phyloP scores from a whole-genome alignment of 2,113 vertebrate species.

The Sander lucioperca region DNA sequence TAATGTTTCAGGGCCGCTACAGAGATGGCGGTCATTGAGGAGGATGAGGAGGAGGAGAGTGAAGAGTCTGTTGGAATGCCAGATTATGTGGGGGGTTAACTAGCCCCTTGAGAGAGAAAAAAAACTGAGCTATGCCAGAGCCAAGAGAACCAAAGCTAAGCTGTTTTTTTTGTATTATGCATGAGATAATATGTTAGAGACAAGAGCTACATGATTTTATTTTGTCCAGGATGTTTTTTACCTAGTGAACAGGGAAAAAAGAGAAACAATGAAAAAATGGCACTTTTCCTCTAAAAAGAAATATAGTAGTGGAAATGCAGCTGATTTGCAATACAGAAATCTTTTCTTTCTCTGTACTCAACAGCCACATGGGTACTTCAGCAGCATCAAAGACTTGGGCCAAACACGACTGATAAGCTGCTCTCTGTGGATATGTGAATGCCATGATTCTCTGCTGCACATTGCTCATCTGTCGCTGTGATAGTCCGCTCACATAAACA shows the following conservation, averaged over 20 bases:
- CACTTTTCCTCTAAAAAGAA: background rate
- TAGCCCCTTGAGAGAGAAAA: slow-evolving; percentile 64
- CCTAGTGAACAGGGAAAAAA: slow-evolving; percentile 6
- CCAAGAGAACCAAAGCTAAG: slow-evolving; percentile 46
- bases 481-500: slow-evolving; percentile 79
- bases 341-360: slow-evolving; percentile 29
- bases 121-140: slow-evolving; percentile 48
- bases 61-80: slow-evolving; percentile 80
- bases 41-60: slow-evolving; percentile 72
- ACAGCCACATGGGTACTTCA: slow-evolving; percentile 57
- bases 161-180: slow-evolving; percentile 44
- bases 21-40: slow-evolving; percentile 71
- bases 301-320: slow-evolving; percentile 15
- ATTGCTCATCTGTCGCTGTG: slow-evolving; percentile 74
- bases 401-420: slow-evolving; percentile 76
- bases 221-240: slow-evolving; percentile 43
- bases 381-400: slow-evolving; percentile 68
- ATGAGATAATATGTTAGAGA: slow-evolving; percentile 46
- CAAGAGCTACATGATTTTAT: slow-evolving; percentile 33
- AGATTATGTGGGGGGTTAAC: slow-evolving; percentile 82
- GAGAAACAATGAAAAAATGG: background rate
- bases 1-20: slow-evolving; percentile 87
- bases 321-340: slow-evolving; percentile 38
- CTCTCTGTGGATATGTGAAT: slow-evolving; percentile 73
- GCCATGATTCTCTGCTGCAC: slow-evolving; percentile 61